Evolutionary conservation across 2,797 vertebrate genomes (phyloP).

Genomic region (Paedocypris micromegethes): DNA sequence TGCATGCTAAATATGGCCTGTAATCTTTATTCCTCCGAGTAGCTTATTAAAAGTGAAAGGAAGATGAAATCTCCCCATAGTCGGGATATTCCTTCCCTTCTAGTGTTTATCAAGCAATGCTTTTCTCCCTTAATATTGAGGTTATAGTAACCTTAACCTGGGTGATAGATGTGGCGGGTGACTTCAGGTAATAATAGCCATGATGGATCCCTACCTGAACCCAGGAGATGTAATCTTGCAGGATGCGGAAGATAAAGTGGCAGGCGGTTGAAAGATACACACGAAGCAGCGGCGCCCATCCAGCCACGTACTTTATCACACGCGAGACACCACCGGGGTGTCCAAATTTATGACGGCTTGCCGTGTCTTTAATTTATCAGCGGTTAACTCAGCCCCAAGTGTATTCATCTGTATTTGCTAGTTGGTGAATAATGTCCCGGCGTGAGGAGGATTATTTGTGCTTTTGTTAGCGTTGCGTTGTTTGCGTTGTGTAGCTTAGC

Average conservation of each 20-base stretch:
- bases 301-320: conserved; percentile 70
- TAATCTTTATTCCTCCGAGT: conserved; percentile 71
- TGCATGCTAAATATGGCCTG: conserved; percentile 81
- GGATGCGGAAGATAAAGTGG: conserved; percentile 76
- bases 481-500: not conserved
- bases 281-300: conserved; percentile 67
- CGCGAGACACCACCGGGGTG: conserved; percentile 64
- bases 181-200: conserved; percentile 71
- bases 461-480: not conserved
- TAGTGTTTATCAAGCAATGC: conserved; percentile 68
- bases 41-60: conserved; percentile 72
- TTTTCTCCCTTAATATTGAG: conserved; percentile 76
- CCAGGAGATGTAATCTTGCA: conserved; percentile 76
- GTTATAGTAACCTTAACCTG: conserved; percentile 74
- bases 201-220: conserved; percentile 69
- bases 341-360: conserved; percentile 71
- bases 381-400: conserved; percentile 63
- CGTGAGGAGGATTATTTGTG: conserved; percentile 41
- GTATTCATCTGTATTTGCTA: conserved; percentile 66
- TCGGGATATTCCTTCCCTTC: conserved; percentile 67
- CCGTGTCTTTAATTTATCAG: conserved; percentile 73
- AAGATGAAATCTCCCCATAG: conserved; percentile 64
- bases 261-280: conserved; percentile 70
- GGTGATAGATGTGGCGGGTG: conserved; percentile 69
- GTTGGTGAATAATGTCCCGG: conserved; percentile 52